Percentiles rank a stretch among this genome's conserved stretches.
phyloP scores from a whole-genome alignment of 2,113 vertebrate genomes.

The Bubo scandiacus region DNA sequence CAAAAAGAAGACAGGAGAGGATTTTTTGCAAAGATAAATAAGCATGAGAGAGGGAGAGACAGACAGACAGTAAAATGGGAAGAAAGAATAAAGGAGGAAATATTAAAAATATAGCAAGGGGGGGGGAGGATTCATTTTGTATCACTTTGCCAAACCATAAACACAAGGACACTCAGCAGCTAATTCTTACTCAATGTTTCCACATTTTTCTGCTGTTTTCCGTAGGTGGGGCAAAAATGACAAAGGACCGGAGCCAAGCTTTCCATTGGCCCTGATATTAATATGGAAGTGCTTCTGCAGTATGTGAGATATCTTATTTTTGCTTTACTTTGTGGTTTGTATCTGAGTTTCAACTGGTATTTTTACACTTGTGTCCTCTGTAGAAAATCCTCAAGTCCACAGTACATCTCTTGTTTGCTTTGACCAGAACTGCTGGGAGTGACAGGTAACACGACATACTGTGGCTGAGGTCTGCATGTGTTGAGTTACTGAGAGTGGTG shows the following conservation, averaged over 20 bases:
- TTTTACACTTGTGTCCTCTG: neutral
- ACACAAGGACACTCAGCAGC: constrained; percentile 45
- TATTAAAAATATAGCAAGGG: constrained; percentile 12
- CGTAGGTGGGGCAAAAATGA: constrained; percentile 61
- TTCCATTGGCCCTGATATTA: constrained; percentile 38
- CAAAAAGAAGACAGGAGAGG: neutral
- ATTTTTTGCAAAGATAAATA: neutral
- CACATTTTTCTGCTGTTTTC: constrained; percentile 63
- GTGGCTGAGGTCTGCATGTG: neutral
- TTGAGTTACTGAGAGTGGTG: neutral
- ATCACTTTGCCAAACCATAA: constrained; percentile 57
- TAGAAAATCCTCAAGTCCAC: neutral
- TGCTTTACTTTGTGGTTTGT: neutral
- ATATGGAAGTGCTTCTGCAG: constrained; percentile 5
- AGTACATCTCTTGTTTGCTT: neutral
- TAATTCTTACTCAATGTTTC: constrained; percentile 60
- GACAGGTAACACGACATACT: neutral
- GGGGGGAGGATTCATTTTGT: constrained; percentile 25
- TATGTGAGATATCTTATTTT: neutral
- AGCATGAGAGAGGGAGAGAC: neutral
- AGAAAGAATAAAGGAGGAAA: neutral
- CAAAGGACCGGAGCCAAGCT: constrained; percentile 1
- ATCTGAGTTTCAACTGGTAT: neutral
- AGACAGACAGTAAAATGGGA: neutral
- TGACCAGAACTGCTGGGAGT: neutral